Conservation (phyloP, 37 sponge, comb jelly and placozoan species). For the Tethya wilhelma region DNA sequence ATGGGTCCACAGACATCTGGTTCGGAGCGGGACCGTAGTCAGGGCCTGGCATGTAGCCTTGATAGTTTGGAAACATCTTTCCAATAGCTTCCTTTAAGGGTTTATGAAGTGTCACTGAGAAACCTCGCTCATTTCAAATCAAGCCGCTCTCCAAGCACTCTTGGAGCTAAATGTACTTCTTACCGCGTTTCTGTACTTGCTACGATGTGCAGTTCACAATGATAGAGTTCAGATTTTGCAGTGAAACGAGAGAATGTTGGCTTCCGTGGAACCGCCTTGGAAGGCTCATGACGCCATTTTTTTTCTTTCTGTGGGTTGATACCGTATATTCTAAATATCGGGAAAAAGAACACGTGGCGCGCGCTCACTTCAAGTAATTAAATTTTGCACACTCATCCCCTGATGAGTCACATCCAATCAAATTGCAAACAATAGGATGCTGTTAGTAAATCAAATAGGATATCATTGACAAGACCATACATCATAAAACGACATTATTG, state of each 20-base stretch:
- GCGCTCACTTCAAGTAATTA: slow-evolving; percentile 13
- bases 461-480: too few species aligned
- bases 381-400: too few species aligned
- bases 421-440: too few species aligned
- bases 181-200: not conserved
- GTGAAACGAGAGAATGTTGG: slow-evolving; percentile 3
- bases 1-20: slow-evolving; percentile 26
- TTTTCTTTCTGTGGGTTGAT: slow-evolving; percentile 63
- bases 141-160: slow-evolving; percentile 4
- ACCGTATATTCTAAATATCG: slow-evolving; percentile 67
- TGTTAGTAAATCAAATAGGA: too few species aligned
- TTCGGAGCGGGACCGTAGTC: slow-evolving; percentile 21
- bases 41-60: slow-evolving; percentile 12
- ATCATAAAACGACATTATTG: too few species aligned
- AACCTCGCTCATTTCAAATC: slow-evolving; percentile 40
- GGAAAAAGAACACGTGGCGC: slow-evolving; percentile 10
- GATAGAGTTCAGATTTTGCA: slow-evolving; percentile 3
- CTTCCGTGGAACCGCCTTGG: slow-evolving; percentile 9
- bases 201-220: not conserved
- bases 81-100: not conserved
- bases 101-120: slow-evolving; percentile 7
- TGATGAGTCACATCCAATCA: too few species aligned
- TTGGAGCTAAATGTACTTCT: not conserved
- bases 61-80: not conserved
- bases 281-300: slow-evolving; percentile 37